These are phyloP conservation scores for Drosophila prosaltans DNA, from an alignment of 1,140 invertebrate genomes.

Conservation along the genomic window DNA sequence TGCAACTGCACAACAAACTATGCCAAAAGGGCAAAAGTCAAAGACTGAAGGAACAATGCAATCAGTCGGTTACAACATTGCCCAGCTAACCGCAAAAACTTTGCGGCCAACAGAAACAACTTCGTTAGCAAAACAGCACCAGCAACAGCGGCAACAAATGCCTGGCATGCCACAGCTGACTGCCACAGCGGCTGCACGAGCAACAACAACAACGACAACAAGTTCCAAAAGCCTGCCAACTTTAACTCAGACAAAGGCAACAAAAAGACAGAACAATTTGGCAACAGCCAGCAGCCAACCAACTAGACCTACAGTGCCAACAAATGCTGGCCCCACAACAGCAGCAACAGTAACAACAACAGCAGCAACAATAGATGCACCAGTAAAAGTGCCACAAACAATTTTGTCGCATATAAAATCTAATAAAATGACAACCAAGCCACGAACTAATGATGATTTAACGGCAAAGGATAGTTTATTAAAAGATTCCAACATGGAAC, in stretches of 20 bases:
- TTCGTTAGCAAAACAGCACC: constrained; percentile 67
- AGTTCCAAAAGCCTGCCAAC: constrained; percentile 53
- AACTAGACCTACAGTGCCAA: constrained; percentile 36
- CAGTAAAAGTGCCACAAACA: constrained; percentile 65
- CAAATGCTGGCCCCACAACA: constrained; percentile 50
- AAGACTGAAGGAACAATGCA: constrained; percentile 49
- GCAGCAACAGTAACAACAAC: constrained; percentile 27
- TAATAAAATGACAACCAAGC: constrained; percentile 42
- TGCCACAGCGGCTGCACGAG: constrained; percentile 22
- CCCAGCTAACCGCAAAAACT: constrained; percentile 74
- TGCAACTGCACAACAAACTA: constrained; percentile 33
- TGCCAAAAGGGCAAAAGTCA: constrained; percentile 70
- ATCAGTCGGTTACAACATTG: constrained; percentile 66
- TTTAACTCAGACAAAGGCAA: constrained; percentile 53
- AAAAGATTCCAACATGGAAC: constrained; percentile 38
- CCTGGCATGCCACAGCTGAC: constrained; percentile 59
- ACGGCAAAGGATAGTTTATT: constrained; percentile 55
- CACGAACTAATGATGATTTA: constrained; percentile 39
- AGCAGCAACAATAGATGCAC: constrained; percentile 33
- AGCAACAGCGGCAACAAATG: constrained; percentile 47
- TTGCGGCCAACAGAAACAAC: constrained; percentile 74
- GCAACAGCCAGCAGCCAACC: constrained; percentile 41
- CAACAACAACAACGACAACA: constrained; percentile 35
- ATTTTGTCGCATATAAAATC: constrained; percentile 58
- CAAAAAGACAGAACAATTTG: constrained; percentile 58